Evolutionary conservation across 1,140 invertebrate genomes (phyloP).

Genomic region (Bombus soroeensis): DNA sequence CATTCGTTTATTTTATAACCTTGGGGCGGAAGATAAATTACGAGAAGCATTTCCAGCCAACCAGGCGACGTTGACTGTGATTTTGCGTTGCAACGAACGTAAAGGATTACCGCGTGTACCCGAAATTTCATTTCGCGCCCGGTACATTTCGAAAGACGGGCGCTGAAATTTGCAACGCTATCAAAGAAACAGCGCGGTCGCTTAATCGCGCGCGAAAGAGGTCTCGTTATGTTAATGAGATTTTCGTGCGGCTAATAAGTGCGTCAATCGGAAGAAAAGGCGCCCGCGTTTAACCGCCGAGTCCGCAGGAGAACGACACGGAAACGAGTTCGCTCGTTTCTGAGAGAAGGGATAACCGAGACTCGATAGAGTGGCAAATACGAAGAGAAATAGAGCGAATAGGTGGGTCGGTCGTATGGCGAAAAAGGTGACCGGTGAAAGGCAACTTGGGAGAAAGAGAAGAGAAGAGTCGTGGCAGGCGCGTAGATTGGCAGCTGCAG

Average conservation of each 20-base stretch:
- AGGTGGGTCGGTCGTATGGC: background rate
- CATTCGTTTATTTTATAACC: too few species aligned
- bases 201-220: too few species aligned
- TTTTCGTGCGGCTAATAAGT: background rate
- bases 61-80: too few species aligned
- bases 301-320: background rate
- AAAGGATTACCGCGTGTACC: too few species aligned
- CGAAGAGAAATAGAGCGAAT: slow-evolving; percentile 9
- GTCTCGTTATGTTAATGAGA: background rate
- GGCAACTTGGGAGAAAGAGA: background rate
- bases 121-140: too few species aligned
- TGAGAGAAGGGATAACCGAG: background rate
- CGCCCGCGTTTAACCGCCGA: background rate
- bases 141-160: too few species aligned
- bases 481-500: slow-evolving; percentile 11
- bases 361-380: slow-evolving; percentile 17
- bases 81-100: too few species aligned
- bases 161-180: too few species aligned
- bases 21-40: too few species aligned
- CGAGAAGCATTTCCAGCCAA: too few species aligned
- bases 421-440: background rate
- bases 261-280: background rate
- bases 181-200: too few species aligned
- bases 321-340: slow-evolving; percentile 1
- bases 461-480: background rate